Evolutionary conservation across 2,888 invertebrate genomes (phyloP), one percentile per base, ranked within the genome.

Genomic region (Pyralis farinalis): DNA sequence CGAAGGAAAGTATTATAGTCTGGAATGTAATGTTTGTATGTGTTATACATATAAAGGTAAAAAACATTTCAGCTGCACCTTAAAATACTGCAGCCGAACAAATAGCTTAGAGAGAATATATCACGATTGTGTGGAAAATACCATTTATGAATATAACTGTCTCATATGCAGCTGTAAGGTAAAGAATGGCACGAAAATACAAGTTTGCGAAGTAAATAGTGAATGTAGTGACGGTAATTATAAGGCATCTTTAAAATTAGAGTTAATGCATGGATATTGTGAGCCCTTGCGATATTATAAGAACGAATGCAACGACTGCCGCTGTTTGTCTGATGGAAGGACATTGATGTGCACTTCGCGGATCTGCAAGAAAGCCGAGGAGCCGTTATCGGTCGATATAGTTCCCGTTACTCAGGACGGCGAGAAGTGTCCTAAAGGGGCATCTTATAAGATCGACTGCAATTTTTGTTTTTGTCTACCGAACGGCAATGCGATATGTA

Each of bases 31-130:
- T 30, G 59, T 42, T 0, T 90, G 89, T 40, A 53, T 59, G 10
- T 89, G 89, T 38, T 55, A 60, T 7, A 46, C 53, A 22, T 47
- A 40, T 1, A 43, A 44, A 0, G 64, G 60, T 0, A 33, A 57
- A 1, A 86, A 84, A 47, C 67, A 74, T 7, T 75, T 86, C 29
- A 66, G 69, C 0, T 91, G 91, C 51, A 85, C 90, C 0, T 36
- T 76, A 4, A 71, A 67, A 6, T 35, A 39, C 1, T 90, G 88
- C 42, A 25, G 43, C 0, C 6, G 40, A 16, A 16, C 16, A 4
- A 16, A 7, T 31, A 37, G 8, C 7, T 33, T 12, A 5, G 27
- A n/a, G 0, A 25, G 34, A 0, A 40, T 50, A 0, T 47, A 49
- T 12, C 32, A 39, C 0, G 61, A 68, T 12, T 86, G 86, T 31